These are phyloP conservation scores for Harpegnathos saltator DNA, from an alignment of 1,140 invertebrate species.

Conservation along the genomic window DNA sequence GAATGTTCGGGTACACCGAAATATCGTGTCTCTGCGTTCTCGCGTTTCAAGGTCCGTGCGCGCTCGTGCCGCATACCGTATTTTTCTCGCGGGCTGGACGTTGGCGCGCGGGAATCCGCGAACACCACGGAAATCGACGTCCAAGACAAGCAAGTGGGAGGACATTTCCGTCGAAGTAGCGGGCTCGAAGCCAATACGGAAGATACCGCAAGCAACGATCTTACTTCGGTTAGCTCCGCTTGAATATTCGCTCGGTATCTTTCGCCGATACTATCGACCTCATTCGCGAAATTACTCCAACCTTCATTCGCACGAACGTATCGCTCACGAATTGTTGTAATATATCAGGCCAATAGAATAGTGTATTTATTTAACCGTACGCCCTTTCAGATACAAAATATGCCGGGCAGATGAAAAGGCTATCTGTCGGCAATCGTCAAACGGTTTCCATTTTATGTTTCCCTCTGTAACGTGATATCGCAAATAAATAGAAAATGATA, in stretches of 20 bases:
- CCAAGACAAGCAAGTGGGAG: slow-evolving; percentile 3
- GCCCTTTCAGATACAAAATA: neutral
- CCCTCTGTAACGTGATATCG: neutral
- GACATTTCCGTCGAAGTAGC: slow-evolving; percentile 27
- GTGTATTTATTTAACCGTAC: slow-evolving; percentile 11
- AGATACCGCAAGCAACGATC: slow-evolving; percentile 74
- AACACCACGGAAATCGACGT: slow-evolving; percentile 58
- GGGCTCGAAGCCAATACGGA: slow-evolving; percentile 65
- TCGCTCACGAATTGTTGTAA: neutral
- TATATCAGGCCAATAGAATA: slow-evolving; percentile 22
- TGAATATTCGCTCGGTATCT: slow-evolving; percentile 63
- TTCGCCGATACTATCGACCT: slow-evolving; percentile 69
- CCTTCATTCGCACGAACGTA: neutral
- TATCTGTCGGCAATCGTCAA: neutral
- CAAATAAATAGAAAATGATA: slow-evolving; percentile 1
- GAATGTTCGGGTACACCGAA: neutral
- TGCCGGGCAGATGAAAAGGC: neutral
- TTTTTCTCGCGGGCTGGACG: slow-evolving; percentile 8
- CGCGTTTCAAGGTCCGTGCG: neutral
- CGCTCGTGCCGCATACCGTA: neutral
- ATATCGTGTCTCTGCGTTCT: too few relatives aligned
- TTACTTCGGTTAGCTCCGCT: slow-evolving; percentile 63
- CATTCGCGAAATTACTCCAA: slow-evolving; percentile 63
- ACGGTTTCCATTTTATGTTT: neutral
- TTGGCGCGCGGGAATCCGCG: neutral